Conservation (phyloP, 2,888 invertebrate genomes). For the Nomada ruficornis region DNA sequence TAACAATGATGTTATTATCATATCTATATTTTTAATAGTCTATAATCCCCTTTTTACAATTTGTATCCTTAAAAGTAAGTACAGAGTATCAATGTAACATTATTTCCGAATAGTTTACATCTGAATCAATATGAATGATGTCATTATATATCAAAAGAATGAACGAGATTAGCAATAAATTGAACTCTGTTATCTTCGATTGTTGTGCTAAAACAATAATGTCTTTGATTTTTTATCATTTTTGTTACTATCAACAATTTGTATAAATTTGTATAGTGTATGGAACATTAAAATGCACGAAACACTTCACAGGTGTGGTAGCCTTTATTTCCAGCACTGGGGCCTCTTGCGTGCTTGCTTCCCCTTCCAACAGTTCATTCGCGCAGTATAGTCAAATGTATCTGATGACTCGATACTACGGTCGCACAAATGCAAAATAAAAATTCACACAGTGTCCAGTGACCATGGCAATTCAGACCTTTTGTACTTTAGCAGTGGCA, state of each 20-base stretch:
- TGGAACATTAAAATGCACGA: conserved; percentile 1
- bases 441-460: no score
- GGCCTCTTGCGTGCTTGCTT: no score
- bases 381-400: no score
- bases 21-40: conserved; percentile 14
- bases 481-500: no score
- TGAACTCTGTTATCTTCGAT: neutral
- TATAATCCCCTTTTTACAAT: conserved; percentile 7
- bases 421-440: no score
- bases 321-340: conserved; percentile 6
- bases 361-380: no score
- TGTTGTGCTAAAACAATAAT: neutral
- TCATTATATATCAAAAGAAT: conserved; percentile 29
- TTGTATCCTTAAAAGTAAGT: conserved; percentile 26
- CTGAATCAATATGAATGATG: conserved; percentile 45
- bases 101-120: conserved; percentile 42
- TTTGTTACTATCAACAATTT: conserved; percentile 9
- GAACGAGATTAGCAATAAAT: conserved; percentile 22
- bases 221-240: conserved; percentile 10
- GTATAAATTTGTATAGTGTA: neutral
- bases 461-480: no score
- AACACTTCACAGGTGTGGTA: conserved; percentile 42
- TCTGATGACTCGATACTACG: no score
- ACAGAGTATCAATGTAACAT: conserved; percentile 23
- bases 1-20: conserved; percentile 43